A percentile compares a stretch with the other conserved stretches of the same genome.
Evolutionary conservation across 2,888 invertebrate genomes (phyloP).

Genomic region (Sarcophaga carnaria): DNA sequence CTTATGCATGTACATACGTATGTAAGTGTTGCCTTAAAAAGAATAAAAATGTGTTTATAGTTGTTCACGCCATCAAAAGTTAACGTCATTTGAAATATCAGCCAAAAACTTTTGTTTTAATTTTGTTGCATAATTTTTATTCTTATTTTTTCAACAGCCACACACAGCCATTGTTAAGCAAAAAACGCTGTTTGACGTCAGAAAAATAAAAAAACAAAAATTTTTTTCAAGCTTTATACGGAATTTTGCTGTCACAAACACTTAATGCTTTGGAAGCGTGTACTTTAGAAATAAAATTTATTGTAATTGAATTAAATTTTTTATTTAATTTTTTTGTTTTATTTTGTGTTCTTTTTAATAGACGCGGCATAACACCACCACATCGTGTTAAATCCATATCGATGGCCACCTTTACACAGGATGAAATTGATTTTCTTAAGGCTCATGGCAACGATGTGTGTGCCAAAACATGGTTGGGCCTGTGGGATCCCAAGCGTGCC

Average conservation of each 20-base stretch:
- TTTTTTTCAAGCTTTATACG: slow-evolving; percentile 5
- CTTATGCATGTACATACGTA: not conserved
- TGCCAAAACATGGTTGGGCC: slow-evolving; percentile 94
- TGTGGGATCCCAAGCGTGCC: slow-evolving; percentile 91
- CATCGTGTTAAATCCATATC: slow-evolving; percentile 99
- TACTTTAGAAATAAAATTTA: not conserved
- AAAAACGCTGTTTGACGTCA: slow-evolving; percentile 46
- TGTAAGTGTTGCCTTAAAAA: slow-evolving; percentile 1
- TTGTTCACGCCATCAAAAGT: slow-evolving; percentile 56
- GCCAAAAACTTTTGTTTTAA: slow-evolving; percentile 54
- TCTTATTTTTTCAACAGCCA: slow-evolving; percentile 22
- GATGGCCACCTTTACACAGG: slow-evolving; percentile 97
- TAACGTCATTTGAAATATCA: slow-evolving; percentile 65
- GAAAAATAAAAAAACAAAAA: slow-evolving; percentile 11
- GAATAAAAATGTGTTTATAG: slow-evolving; percentile 48
- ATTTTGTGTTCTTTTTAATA: slow-evolving; percentile 82
- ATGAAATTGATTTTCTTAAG: slow-evolving; percentile 96
- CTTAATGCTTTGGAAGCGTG: not conserved
- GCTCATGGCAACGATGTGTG: slow-evolving; percentile 96
- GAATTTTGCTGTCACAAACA: slow-evolving; percentile 15
- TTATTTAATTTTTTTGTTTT: slow-evolving; percentile 3
- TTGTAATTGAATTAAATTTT: not conserved
- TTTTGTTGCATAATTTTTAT: slow-evolving; percentile 22
- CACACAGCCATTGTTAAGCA: not conserved
- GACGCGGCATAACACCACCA: slow-evolving; percentile 98